Conservation (phyloP, 2,797 vertebrate species). For the Onychomys torridus region DNA sequence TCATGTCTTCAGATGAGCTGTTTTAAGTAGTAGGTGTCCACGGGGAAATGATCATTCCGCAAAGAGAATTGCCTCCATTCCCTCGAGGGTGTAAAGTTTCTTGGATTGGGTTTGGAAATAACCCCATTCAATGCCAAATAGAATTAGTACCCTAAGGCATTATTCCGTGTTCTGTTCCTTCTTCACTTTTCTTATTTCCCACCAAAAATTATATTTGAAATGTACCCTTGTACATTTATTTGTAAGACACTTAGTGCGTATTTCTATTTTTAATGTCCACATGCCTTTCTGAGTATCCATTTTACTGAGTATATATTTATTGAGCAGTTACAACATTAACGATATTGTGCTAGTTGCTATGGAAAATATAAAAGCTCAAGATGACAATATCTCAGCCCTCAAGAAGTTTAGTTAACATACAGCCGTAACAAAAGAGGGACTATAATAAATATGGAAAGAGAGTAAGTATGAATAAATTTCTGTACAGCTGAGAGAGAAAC, state of each 20-base stretch:
- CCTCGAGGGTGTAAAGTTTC: slow-evolving; percentile 66
- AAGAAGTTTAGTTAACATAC: slow-evolving; percentile 70
- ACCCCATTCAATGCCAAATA: neutral
- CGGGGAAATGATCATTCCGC: slow-evolving; percentile 21
- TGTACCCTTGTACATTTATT: slow-evolving; percentile 27
- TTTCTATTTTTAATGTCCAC: slow-evolving; percentile 62
- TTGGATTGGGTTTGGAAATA: slow-evolving; percentile 60
- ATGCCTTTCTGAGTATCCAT: slow-evolving; percentile 62
- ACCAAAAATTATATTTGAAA: slow-evolving; percentile 55
- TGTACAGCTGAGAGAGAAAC: slow-evolving; percentile 50
- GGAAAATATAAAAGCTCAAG: slow-evolving; percentile 69
- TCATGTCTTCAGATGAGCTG: neutral
- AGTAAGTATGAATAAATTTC: slow-evolving; percentile 71
- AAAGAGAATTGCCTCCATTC: neutral
- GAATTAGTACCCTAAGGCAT: slow-evolving; percentile 19
- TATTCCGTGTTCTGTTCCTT: slow-evolving; percentile 47
- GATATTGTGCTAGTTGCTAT: slow-evolving; percentile 66
- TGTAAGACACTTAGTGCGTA: slow-evolving; percentile 56
- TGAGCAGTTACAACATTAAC: slow-evolving; percentile 69
- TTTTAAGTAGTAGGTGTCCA: slow-evolving; percentile 50
- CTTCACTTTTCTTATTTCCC: neutral
- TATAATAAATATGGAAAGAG: slow-evolving; percentile 61
- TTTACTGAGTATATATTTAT: slow-evolving; percentile 75
- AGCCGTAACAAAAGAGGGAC: slow-evolving; percentile 64
- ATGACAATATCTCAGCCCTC: slow-evolving; percentile 61